Evolutionary conservation across 1,140 invertebrate genomes (phyloP).

Genomic region (Elysia chlorotica): DNA sequence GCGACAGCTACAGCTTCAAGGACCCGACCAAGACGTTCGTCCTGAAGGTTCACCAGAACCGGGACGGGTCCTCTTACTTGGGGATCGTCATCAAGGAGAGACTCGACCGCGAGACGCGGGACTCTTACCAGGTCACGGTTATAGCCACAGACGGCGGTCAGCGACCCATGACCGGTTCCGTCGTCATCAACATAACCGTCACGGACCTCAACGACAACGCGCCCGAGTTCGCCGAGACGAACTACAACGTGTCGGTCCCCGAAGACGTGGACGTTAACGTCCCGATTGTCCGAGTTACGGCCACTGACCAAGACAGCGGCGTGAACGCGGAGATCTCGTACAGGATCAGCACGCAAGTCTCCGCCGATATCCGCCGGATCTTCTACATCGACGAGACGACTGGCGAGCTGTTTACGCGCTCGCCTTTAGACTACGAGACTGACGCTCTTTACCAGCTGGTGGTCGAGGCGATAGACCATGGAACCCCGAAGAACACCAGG

Average conservation of each 20-base stretch:
- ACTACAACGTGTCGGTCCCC: slow-evolving; percentile 68
- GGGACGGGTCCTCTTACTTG: slow-evolving; percentile 41
- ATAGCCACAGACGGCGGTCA: slow-evolving; percentile 45
- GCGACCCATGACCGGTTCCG: slow-evolving; percentile 37
- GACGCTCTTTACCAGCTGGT: slow-evolving; percentile 50
- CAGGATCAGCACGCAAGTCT: slow-evolving; percentile 79
- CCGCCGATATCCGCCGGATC: slow-evolving; percentile 79
- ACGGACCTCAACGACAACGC: slow-evolving; percentile 68
- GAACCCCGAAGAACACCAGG: slow-evolving; percentile 28
- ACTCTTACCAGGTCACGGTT: slow-evolving; percentile 41
- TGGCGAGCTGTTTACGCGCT: slow-evolving; percentile 50
- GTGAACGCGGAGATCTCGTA: slow-evolving; percentile 65
- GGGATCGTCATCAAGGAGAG: slow-evolving; percentile 36
- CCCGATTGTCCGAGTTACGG: slow-evolving; percentile 39
- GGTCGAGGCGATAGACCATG: slow-evolving; percentile 44
- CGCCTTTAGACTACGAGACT: slow-evolving; percentile 77
- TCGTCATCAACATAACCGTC: slow-evolving; percentile 47
- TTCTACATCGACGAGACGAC: slow-evolving; percentile 76
- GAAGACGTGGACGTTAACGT: slow-evolving; percentile 63
- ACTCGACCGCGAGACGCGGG: slow-evolving; percentile 44
- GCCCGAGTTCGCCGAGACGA: slow-evolving; percentile 39
- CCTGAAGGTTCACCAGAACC: slow-evolving; percentile 29
- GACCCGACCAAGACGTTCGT: slow-evolving; percentile 30
- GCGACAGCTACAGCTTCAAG: slow-evolving; percentile 31
- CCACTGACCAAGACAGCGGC: slow-evolving; percentile 51